Percentiles rank a stretch among this genome's conserved stretches.
These are phyloP conservation scores for Natrix natrix DNA, from an alignment of 2,797 vertebrate species.

Conservation along the genomic window DNA sequence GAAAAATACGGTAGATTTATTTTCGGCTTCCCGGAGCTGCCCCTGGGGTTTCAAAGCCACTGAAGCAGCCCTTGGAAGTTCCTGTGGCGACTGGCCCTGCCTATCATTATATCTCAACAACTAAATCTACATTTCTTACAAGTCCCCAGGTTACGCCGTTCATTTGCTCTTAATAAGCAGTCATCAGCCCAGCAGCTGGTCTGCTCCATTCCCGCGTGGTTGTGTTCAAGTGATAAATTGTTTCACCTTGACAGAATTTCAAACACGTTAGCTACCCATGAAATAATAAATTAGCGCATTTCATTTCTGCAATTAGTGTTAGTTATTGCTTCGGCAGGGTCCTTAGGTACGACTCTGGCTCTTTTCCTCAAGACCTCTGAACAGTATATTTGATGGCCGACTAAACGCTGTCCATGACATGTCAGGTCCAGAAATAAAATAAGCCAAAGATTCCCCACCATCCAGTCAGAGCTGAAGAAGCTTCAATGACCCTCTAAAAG, in stretches of 20 bases:
- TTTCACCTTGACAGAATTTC: conserved; percentile 49
- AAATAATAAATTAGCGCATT: conserved; percentile 47
- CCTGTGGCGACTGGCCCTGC: not conserved
- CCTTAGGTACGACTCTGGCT: conserved; percentile 25
- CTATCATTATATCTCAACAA: conserved; percentile 46
- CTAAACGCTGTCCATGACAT: not conserved
- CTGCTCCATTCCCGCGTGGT: conserved; percentile 15
- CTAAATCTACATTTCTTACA: conserved; percentile 48
- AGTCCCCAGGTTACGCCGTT: conserved; percentile 42
- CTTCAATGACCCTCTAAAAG: too few species aligned
- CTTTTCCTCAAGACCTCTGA: conserved; percentile 9
- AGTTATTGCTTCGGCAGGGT: conserved; percentile 39
- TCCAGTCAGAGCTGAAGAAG: too few species aligned
- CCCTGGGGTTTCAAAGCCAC: not conserved
- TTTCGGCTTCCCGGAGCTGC: not conserved
- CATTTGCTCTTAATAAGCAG: conserved; percentile 40
- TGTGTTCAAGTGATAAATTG: conserved; percentile 41
- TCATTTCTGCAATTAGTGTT: conserved; percentile 44
- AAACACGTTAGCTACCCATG: not conserved
- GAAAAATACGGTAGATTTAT: not conserved
- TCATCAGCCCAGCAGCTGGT: conserved; percentile 37
- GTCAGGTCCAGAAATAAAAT: not conserved
- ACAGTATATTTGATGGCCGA: not conserved
- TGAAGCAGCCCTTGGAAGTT: not conserved
- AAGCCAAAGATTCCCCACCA: not conserved